These are phyloP conservation scores for Eublepharis macularius DNA, from an alignment of 2,113 vertebrate species.

Conservation along the genomic window DNA sequence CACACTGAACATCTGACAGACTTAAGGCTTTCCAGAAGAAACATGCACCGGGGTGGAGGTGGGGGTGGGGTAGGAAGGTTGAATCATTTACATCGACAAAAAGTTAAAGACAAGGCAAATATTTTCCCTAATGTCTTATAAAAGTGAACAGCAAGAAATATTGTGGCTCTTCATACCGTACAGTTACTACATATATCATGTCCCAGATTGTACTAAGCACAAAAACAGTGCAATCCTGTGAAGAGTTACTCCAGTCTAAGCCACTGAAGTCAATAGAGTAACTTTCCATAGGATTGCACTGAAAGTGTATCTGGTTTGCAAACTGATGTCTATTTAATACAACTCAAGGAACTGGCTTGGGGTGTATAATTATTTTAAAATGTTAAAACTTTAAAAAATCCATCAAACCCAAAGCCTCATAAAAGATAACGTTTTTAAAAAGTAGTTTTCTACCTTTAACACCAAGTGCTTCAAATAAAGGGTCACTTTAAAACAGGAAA, in stretches of 20 bases:
- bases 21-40: slow-evolving; percentile 90
- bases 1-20: slow-evolving; percentile 71
- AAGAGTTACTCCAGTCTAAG: no score
- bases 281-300: no score
- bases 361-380: slow-evolving; percentile 25
- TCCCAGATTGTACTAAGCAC: slow-evolving; percentile 60
- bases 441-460: slow-evolving; percentile 69
- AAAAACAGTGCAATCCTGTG: no score
- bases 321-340: slow-evolving; percentile 64
- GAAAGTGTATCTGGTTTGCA: slow-evolving; percentile 72
- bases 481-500: slow-evolving; percentile 69
- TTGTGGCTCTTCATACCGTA: slow-evolving; percentile 65
- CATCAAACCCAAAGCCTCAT: slow-evolving; percentile 70
- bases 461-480: slow-evolving; percentile 73
- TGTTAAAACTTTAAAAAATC: slow-evolving; percentile 41
- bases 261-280: no score
- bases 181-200: slow-evolving; percentile 59
- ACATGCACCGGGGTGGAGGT: slow-evolving; percentile 66
- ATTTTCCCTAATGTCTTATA: slow-evolving; percentile 58
- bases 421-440: slow-evolving; percentile 62
- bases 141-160: slow-evolving; percentile 67
- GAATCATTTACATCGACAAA: slow-evolving; percentile 73
- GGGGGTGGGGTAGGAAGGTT: slow-evolving; percentile 26
- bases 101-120: slow-evolving; percentile 70
- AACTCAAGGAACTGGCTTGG: slow-evolving; percentile 56